Evolutionary conservation across 1,140 invertebrate genomes (phyloP).

Genomic region (Halictus rubicundus): DNA sequence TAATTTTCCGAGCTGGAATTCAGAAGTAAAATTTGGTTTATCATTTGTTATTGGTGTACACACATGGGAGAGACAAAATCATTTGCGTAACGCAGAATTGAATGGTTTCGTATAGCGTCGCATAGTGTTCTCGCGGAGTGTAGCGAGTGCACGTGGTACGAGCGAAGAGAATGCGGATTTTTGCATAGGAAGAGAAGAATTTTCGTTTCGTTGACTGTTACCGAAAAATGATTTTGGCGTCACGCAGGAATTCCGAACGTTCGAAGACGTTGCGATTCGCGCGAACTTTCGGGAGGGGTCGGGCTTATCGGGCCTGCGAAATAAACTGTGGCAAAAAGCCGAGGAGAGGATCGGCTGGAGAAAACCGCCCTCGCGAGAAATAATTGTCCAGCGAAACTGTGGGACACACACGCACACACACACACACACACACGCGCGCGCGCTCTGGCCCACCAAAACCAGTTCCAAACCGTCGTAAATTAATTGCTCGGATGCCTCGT

Average conservation of each 20-base stretch:
- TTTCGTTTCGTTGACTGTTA: too few relatives aligned
- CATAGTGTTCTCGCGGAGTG: too few relatives aligned
- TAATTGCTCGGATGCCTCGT: constrained; percentile 15
- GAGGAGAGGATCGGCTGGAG: not conserved
- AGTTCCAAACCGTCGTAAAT: constrained; percentile 27
- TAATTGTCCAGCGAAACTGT: not conserved
- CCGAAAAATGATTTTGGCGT: too few relatives aligned
- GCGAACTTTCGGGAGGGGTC: not conserved
- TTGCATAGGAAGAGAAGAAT: too few relatives aligned
- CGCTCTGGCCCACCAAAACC: not conserved
- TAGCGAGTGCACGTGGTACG: too few relatives aligned
- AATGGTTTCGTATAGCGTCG: too few relatives aligned
- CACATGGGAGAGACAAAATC: too few relatives aligned
- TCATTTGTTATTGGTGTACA: too few relatives aligned
- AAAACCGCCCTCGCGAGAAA: not conserved
- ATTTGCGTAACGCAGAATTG: too few relatives aligned
- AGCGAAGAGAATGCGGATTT: too few relatives aligned
- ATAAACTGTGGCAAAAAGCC: not conserved
- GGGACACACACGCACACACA: not conserved
- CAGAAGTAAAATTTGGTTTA: too few relatives aligned
- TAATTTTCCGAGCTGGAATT: too few relatives aligned
- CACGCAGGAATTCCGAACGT: not conserved
- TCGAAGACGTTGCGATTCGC: not conserved
- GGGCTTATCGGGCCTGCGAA: not conserved
- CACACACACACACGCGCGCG: not conserved